Evolutionary conservation across 2,113 vertebrate genomes (phyloP).

Genomic region (Forbesichthys agassizii): DNA sequence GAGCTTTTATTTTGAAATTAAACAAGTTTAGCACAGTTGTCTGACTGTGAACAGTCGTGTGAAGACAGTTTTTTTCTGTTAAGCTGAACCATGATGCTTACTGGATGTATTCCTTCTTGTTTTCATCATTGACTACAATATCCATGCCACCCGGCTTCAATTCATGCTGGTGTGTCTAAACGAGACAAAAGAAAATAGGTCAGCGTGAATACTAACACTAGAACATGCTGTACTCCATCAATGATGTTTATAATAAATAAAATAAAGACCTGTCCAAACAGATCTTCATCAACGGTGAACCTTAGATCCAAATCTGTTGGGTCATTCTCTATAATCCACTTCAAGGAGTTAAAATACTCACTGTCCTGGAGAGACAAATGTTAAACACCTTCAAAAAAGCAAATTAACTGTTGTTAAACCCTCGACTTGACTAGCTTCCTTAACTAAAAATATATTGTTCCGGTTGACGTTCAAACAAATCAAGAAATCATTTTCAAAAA

Average conservation of each 20-base stretch:
- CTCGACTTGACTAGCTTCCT: neutral
- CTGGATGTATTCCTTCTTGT: slow-evolving; percentile 98
- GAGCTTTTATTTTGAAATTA: neutral
- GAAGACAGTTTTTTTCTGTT: neutral
- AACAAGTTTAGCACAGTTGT: slow-evolving; percentile 5
- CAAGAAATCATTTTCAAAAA: no score
- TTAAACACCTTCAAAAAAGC: neutral
- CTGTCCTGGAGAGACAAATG: slow-evolving; percentile 80
- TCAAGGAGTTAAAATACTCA: slow-evolving; percentile 95
- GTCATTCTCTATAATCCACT: slow-evolving; percentile 98
- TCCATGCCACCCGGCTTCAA: slow-evolving; percentile 88
- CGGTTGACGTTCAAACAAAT: no score
- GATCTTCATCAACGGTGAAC: slow-evolving; percentile 95
- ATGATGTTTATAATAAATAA: slow-evolving; percentile 1
- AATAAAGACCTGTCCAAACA: slow-evolving; percentile 94
- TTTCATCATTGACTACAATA: slow-evolving; percentile 89
- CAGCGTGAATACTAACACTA: neutral
- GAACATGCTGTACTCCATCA: neutral
- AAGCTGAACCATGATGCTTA: slow-evolving; percentile 68
- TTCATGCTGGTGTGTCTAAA: slow-evolving; percentile 95
- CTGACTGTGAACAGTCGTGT: neutral
- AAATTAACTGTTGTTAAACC: neutral
- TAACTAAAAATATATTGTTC: no score
- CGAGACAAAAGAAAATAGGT: slow-evolving; percentile 1
- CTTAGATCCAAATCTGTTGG: slow-evolving; percentile 92